Conservation (phyloP, 2,113 vertebrate species). For the Trogon melanurus region DNA sequence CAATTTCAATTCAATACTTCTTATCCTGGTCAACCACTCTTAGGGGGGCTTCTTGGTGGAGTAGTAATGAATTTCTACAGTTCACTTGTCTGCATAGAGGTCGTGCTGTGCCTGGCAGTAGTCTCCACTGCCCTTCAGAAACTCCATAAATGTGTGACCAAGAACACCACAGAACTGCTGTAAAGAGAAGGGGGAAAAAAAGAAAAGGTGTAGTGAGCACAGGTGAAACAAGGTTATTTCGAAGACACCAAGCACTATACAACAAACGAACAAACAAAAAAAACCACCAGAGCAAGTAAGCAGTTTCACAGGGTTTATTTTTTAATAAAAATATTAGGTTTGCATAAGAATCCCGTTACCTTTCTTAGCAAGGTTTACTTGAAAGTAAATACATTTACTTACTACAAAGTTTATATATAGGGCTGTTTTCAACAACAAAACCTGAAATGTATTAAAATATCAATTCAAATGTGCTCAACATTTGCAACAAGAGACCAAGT, state of each 20-base stretch:
- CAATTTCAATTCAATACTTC: conserved; percentile 80
- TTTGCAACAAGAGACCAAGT: neutral
- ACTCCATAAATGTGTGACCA: conserved; percentile 99
- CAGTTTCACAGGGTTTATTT: neutral
- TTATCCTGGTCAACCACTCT: conserved; percentile 83
- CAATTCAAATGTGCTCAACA: neutral
- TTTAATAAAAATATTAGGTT: neutral
- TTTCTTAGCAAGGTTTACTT: neutral
- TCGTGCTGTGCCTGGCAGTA: conserved; percentile 99
- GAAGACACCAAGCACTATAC: neutral
- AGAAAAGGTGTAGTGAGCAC: neutral
- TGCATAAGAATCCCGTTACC: neutral
- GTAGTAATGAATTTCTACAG: conserved; percentile 85
- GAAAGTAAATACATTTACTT: neutral
- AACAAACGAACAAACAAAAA: neutral
- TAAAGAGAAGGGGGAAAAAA: conserved; percentile 15
- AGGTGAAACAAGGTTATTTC: neutral
- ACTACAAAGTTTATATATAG: neutral
- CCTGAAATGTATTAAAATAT: neutral
- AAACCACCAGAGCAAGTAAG: neutral
- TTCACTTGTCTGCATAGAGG: conserved; percentile 99
- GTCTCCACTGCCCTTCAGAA: conserved; percentile 99
- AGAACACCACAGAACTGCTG: conserved; percentile 99
- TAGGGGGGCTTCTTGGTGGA: conserved; percentile 89
- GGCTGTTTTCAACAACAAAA: neutral